Evolutionary conservation across 1,140 invertebrate species (phyloP).

Genomic region (Rhynchophorus ferrugineus): DNA sequence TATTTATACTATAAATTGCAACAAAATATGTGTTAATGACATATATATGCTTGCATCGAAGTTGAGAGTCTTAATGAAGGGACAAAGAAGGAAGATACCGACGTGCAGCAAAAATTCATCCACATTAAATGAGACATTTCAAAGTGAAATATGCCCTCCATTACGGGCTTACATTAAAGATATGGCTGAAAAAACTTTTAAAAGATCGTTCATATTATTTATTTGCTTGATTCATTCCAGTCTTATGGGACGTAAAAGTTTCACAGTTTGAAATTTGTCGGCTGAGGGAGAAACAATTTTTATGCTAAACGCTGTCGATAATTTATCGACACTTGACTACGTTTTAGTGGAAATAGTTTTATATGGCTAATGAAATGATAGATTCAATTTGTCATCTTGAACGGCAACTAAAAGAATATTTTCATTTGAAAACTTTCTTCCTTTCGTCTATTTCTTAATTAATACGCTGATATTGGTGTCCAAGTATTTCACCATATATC

Average conservation of each 20-base stretch:
- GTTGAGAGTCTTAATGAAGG: conserved; percentile 5
- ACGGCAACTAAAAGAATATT: no score
- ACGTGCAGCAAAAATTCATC: conserved; percentile 26
- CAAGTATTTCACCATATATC: no score
- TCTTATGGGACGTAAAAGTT: conserved; percentile 30
- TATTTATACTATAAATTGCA: no score
- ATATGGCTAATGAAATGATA: background rate
- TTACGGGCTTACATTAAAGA: conserved; percentile 37
- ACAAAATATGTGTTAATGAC: no score
- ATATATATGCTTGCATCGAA: no score
- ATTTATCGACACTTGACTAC: conserved; percentile 6
- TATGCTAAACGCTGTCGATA: conserved; percentile 9
- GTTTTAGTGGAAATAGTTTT: background rate
- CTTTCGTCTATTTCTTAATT: no score
- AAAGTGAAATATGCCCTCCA: conserved; percentile 35
- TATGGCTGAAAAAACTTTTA: conserved; percentile 36
- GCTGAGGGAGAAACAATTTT: conserved; percentile 11
- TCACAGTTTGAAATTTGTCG: conserved; percentile 26
- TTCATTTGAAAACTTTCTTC: no score
- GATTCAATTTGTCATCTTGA: no score
- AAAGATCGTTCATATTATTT: conserved; percentile 32
- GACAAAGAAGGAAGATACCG: conserved; percentile 7
- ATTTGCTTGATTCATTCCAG: conserved; percentile 32
- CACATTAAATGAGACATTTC: conserved; percentile 33
- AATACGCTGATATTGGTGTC: no score